Conservation (phyloP, 2,113 vertebrate genomes). For the Tringa solitaria region DNA sequence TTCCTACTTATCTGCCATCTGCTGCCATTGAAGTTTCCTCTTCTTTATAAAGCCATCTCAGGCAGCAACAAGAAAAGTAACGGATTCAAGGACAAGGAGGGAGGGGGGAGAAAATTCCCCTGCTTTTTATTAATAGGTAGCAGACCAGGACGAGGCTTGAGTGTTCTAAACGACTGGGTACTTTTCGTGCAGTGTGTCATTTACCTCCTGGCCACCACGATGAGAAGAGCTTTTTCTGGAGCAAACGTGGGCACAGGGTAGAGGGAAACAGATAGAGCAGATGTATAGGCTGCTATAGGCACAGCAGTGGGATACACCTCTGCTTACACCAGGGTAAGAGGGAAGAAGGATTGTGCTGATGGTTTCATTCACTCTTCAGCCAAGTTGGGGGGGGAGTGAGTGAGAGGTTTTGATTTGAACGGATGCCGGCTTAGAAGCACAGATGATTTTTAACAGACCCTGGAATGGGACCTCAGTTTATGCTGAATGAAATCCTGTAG, state of each 20-base stretch:
- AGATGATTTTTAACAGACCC: background rate
- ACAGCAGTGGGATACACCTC: fast-evolving
- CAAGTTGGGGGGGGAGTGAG: fast-evolving
- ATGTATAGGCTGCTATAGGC: background rate
- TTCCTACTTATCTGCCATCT: constrained; percentile 86
- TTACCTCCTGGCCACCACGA: fast-evolving
- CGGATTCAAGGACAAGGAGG: background rate
- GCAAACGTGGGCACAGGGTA: fast-evolving
- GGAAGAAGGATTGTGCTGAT: background rate
- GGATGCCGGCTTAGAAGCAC: background rate
- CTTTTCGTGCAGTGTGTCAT: background rate
- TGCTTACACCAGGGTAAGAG: background rate
- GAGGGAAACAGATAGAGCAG: background rate
- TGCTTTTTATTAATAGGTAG: constrained; percentile 42
- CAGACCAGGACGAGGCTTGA: background rate
- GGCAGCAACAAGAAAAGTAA: constrained; percentile 33
- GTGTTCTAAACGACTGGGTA: background rate
- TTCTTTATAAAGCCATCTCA: constrained; percentile 71
- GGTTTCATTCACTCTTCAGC: background rate
- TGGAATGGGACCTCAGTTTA: fast-evolving
- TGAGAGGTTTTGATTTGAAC: background rate
- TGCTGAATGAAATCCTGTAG: background rate
- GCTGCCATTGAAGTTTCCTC: constrained; percentile 69
- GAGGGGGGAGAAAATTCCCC: background rate
- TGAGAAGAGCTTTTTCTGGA: background rate